Percentiles rank a stretch among this genome's conserved stretches.
Conservation (phyloP, 2,888 invertebrate species). For the Baronia brevicornis region DNA sequence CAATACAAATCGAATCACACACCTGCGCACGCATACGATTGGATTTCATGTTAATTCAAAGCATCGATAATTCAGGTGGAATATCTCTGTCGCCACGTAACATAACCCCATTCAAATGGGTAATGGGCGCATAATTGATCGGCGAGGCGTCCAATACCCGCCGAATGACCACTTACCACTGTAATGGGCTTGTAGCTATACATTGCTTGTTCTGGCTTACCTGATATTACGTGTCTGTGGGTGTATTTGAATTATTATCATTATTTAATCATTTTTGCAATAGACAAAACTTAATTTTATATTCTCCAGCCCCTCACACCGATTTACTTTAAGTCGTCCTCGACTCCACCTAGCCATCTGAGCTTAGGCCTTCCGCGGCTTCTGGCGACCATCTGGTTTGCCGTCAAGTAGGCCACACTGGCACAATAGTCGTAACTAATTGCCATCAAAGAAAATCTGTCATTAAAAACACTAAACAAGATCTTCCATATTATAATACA, state of each 20-base stretch:
- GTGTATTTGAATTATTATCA: constrained; percentile 2
- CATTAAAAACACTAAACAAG: no score
- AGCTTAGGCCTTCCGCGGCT: no score
- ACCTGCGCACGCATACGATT: neutral
- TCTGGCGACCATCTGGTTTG: no score
- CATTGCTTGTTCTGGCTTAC: constrained; percentile 23
- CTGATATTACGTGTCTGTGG: neutral
- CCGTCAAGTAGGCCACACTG: no score
- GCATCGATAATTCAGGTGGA: neutral
- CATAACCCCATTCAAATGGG: constrained; percentile 21
- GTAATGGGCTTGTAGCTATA: constrained; percentile 17
- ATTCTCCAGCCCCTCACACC: no score
- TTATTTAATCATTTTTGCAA: no score
- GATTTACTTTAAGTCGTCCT: no score
- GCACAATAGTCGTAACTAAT: no score
- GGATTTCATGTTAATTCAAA: constrained; percentile 3
- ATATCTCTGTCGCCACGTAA: constrained; percentile 12
- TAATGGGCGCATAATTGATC: constrained; percentile 34
- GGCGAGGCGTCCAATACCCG: constrained; percentile 19
- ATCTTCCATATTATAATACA: no score
- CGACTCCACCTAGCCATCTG: no score
- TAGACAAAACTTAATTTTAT: no score
- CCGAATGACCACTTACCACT: constrained; percentile 16
- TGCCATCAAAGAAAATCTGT: no score
- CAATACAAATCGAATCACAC: neutral